Percentiles rank a stretch among this genome's conserved stretches.
Conservation (phyloP, 2,797 vertebrate genomes). For the Myotis pilosus region DNA sequence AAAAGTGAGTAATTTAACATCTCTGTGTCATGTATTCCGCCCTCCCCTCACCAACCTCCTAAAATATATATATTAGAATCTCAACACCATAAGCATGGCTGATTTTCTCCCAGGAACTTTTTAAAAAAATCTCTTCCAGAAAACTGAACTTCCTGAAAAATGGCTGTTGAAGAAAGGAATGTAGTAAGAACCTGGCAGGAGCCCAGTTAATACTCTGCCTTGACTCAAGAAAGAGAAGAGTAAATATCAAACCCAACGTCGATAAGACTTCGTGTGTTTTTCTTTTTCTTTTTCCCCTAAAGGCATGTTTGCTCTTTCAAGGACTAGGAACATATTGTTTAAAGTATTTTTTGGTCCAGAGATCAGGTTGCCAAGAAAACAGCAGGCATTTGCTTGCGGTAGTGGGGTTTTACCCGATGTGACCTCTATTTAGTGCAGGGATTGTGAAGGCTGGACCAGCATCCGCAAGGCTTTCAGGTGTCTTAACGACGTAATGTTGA, state of each 20-base stretch:
- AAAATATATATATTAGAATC: background rate
- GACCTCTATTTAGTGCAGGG: background rate
- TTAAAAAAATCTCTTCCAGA: slow-evolving; percentile 3
- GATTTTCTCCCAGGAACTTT: background rate
- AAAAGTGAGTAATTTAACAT: background rate
- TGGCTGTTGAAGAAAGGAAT: background rate
- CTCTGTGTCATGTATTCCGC: no score
- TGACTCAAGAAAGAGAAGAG: slow-evolving; percentile 43
- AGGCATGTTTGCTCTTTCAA: slow-evolving; percentile 54
- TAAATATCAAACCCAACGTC: slow-evolving; percentile 43
- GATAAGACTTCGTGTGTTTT: background rate
- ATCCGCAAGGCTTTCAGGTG: background rate
- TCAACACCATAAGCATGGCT: background rate
- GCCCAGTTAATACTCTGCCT: background rate
- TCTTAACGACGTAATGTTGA: background rate
- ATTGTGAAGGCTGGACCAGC: background rate
- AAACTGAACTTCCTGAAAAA: slow-evolving; percentile 40
- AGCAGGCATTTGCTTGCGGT: background rate
- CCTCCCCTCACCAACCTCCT: background rate
- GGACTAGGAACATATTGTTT: background rate
- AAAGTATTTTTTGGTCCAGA: slow-evolving; percentile 20
- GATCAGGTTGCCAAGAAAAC: background rate
- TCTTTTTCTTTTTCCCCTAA: background rate
- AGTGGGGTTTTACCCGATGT: background rate
- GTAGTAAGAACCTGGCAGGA: slow-evolving; percentile 29